A percentile compares a stretch with the other conserved stretches of the same genome.
Conservation (phyloP, 2,113 vertebrate genomes). For the Riparia riparia region DNA sequence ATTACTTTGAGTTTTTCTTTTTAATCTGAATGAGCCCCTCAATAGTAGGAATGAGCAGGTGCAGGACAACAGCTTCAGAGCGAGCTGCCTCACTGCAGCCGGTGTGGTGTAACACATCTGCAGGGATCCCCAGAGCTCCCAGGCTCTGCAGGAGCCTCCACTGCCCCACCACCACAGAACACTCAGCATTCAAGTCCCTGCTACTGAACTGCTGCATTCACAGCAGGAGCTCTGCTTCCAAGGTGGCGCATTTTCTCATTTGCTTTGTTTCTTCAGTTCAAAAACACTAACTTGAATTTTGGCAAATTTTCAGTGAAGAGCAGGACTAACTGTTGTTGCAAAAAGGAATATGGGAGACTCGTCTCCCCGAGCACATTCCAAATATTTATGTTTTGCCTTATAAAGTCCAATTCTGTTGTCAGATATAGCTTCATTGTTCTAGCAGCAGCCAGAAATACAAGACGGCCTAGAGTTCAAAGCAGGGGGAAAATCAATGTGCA, state of each 20-base stretch:
- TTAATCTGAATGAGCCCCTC: background rate
- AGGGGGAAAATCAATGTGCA: background rate
- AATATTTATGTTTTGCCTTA: slow-evolving; percentile 6
- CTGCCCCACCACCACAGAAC: background rate
- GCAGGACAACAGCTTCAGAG: background rate
- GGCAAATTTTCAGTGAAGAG: background rate
- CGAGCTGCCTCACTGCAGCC: background rate
- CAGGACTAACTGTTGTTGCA: background rate
- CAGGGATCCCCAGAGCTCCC: background rate
- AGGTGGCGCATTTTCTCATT: background rate
- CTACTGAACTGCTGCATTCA: background rate
- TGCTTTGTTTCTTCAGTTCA: background rate
- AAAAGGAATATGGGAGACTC: background rate
- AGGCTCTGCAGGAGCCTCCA: background rate
- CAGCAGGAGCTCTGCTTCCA: background rate
- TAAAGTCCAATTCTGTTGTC: background rate
- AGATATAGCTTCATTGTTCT: background rate
- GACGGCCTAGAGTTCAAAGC: background rate
- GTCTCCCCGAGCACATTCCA: background rate
- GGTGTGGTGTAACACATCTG: background rate
- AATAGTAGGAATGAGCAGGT: background rate
- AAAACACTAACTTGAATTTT: background rate
- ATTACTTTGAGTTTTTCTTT: background rate
- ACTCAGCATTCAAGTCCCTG: background rate
- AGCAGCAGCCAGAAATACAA: slow-evolving; percentile 10